A percentile compares a stretch with the other conserved stretches of the same genome.
phyloP scores from a whole-genome alignment of 2,113 vertebrate species.

The Grantiella picta region DNA sequence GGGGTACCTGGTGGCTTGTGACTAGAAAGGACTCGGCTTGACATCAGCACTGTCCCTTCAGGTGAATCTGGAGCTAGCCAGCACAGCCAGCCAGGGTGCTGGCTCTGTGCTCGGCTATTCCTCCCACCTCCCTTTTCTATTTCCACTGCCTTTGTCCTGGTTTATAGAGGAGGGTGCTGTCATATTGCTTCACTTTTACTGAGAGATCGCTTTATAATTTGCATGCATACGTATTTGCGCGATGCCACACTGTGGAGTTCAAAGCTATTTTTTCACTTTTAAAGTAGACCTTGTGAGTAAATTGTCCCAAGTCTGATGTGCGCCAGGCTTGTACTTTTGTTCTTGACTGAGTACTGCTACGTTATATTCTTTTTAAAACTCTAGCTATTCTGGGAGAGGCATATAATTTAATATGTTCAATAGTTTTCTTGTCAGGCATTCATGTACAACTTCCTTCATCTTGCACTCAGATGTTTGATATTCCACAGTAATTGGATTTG shows the following conservation, averaged over 20 bases:
- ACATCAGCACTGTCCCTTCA: background rate
- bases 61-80: background rate
- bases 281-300: conserved; percentile 11
- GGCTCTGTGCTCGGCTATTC: fast-evolving
- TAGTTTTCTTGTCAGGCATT: conserved; percentile 49
- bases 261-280: conserved; percentile 55
- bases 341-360: conserved; percentile 49
- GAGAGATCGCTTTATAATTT: background rate
- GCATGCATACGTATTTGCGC: background rate
- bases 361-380: conserved; percentile 46
- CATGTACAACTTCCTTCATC: conserved; percentile 34
- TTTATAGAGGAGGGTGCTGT: conserved; percentile 2
- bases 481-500: conserved; percentile 35
- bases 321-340: conserved; percentile 27
- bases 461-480: conserved; percentile 15
- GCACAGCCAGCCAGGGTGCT: background rate
- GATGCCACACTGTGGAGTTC: background rate
- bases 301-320: conserved; percentile 24
- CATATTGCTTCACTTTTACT: background rate
- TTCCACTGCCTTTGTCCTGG: background rate
- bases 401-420: conserved; percentile 62
- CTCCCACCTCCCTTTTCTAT: background rate
- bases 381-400: conserved; percentile 51
- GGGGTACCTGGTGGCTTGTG: background rate
- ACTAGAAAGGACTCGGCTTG: background rate